phyloP scores from a whole-genome alignment of 2,888 invertebrate genomes.

The Caenorhabditis japonica region DNA sequence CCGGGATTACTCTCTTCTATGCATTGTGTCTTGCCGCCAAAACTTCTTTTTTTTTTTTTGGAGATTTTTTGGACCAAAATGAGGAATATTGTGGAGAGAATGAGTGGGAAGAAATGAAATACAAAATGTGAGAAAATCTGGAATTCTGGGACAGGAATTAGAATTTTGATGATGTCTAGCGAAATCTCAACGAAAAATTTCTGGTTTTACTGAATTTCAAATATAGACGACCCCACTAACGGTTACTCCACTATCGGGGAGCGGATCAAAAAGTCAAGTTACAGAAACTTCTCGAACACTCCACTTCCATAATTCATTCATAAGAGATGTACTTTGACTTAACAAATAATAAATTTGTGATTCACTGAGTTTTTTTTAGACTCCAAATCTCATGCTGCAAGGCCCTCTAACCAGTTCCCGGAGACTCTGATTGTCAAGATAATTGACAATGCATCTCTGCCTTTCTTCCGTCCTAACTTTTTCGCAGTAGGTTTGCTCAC shows the following conservation, averaged over 20 bases:
- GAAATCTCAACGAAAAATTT: too few relatives aligned
- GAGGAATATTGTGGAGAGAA: not conserved
- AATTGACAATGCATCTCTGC: conserved; percentile 36
- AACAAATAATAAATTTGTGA: too few relatives aligned
- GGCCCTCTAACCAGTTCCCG: too few relatives aligned
- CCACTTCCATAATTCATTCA: too few relatives aligned
- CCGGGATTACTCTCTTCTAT: conserved; percentile 50
- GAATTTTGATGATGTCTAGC: not conserved
- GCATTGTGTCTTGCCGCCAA: conserved; percentile 46
- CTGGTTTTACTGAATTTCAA: too few relatives aligned
- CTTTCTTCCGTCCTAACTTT: not conserved
- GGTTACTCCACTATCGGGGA: too few relatives aligned
- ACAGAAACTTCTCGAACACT: too few relatives aligned
- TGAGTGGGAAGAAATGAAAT: conserved; percentile 1
- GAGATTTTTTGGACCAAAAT: conserved; percentile 18
- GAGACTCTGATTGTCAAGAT: conserved; percentile 39
- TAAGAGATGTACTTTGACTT: too few relatives aligned
- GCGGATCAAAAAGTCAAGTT: too few relatives aligned
- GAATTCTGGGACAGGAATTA: not conserved
- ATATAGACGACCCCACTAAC: too few relatives aligned
- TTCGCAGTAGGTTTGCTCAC: conserved; percentile 35
- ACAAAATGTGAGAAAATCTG: not conserved
- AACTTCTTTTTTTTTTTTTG: conserved; percentile 10
- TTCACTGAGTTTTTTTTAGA: too few relatives aligned
- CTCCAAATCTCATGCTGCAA: too few relatives aligned